phyloP scores from a whole-genome alignment of 2,888 invertebrate genomes.

The Andrena haemorrhoa region DNA sequence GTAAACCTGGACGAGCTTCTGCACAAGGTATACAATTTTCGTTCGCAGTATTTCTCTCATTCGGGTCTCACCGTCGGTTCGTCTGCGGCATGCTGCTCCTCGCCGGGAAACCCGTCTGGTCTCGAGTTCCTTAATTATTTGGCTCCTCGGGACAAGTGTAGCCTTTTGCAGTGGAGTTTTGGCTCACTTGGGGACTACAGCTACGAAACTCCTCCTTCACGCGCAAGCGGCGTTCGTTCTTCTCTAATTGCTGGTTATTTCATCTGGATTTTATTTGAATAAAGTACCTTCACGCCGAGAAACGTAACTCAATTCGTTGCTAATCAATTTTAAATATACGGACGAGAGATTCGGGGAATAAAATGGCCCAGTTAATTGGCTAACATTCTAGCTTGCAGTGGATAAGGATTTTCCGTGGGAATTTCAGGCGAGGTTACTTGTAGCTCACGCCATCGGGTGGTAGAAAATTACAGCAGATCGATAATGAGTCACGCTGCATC shows the following conservation, averaged over 20 bases:
- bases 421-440: background rate
- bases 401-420: background rate
- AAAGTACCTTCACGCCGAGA: background rate
- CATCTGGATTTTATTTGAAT: background rate
- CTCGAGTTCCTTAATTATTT: background rate
- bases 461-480: background rate
- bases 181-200: background rate
- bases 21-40: slow-evolving; percentile 21
- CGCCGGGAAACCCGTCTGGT: no score
- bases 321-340: background rate
- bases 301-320: background rate
- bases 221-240: background rate
- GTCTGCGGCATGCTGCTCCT: background rate
- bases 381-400: background rate
- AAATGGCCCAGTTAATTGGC: background rate
- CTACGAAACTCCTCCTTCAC: background rate
- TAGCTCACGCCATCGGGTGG: background rate
- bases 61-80: background rate
- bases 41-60: slow-evolving; percentile 25
- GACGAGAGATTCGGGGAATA: background rate
- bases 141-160: background rate
- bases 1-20: slow-evolving; percentile 18
- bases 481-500: background rate
- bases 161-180: background rate
- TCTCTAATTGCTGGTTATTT: background rate